These are phyloP conservation scores for Notocelia uddmanniana DNA, from an alignment of 2,888 invertebrate genomes.

Conservation along the genomic window DNA sequence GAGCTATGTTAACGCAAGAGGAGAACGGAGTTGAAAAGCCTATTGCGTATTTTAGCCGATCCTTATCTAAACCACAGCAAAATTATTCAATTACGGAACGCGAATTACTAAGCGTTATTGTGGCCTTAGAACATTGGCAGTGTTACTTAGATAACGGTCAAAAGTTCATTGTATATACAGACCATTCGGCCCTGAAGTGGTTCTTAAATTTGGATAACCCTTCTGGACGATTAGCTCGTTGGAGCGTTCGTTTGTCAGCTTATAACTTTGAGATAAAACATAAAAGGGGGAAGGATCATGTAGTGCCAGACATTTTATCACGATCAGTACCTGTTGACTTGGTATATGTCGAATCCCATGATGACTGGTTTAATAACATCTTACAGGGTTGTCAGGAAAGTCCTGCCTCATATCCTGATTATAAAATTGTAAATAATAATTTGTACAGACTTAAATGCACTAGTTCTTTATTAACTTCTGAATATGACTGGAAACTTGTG, in stretches of 20 bases:
- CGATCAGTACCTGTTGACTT: not conserved
- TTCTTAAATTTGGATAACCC: constrained; percentile 36
- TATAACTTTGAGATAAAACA: not conserved
- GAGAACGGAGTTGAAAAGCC: too few species aligned
- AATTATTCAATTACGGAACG: too few species aligned
- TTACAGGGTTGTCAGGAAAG: constrained; percentile 2
- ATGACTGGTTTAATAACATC: constrained; percentile 36
- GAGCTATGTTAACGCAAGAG: too few species aligned
- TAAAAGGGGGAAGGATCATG: not conserved
- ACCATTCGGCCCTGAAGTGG: constrained; percentile 38
- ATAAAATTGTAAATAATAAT: not conserved
- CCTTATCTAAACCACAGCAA: too few species aligned
- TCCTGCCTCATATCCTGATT: not conserved
- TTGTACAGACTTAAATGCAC: constrained; percentile 11
- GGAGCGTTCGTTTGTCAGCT: constrained; percentile 43
- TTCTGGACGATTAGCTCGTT: constrained; percentile 34
- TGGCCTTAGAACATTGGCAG: too few species aligned
- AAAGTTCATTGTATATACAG: constrained; percentile 29
- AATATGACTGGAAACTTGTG: constrained; percentile 19
- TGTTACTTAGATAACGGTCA: constrained; percentile 33
- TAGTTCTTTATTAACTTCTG: not conserved
- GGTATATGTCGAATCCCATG: not conserved
- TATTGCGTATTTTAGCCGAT: too few species aligned
- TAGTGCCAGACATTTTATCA: not conserved
- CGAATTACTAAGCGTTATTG: too few species aligned